These are phyloP conservation scores for Actinostola sp. DNA, from an alignment of 92 coral and sea anemone genomes.

Conservation along the genomic window DNA sequence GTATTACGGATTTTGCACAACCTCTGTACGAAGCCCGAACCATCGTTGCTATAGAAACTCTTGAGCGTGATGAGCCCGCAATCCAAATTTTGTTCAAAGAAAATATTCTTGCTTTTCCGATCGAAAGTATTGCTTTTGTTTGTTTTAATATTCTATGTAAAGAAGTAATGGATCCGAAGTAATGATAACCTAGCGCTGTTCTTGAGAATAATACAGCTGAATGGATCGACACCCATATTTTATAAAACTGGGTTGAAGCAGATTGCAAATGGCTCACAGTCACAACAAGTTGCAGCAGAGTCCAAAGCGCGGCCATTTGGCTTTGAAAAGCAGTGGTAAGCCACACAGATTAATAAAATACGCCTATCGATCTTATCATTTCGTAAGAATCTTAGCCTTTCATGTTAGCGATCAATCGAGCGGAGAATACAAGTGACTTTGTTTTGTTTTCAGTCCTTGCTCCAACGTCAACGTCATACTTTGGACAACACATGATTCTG, in stretches of 20 bases:
- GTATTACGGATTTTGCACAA: background rate
- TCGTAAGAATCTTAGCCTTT: background rate
- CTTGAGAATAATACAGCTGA: no score
- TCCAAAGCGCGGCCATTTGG: constrained; percentile 61
- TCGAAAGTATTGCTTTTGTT: background rate
- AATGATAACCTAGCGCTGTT: no score
- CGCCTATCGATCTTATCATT: background rate
- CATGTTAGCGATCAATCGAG: no score
- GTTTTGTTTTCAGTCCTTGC: constrained; percentile 48
- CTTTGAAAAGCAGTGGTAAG: constrained; percentile 76
- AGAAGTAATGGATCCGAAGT: no score
- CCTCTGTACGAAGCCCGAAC: background rate
- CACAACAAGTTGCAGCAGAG: no score
- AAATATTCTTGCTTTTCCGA: background rate
- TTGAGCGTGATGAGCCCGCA: constrained; percentile 38
- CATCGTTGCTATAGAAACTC: constrained; percentile 25
- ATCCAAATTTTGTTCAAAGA: constrained; percentile 1
- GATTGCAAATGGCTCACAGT: background rate
- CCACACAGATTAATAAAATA: background rate
- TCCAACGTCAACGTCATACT: constrained; percentile 81
- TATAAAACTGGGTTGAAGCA: no score
- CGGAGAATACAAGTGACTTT: no score
- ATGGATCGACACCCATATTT: no score
- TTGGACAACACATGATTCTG: constrained; percentile 74
- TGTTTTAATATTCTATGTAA: background rate